phyloP scores from a whole-genome alignment of 2,113 vertebrate species.

The Strix uralensis region DNA sequence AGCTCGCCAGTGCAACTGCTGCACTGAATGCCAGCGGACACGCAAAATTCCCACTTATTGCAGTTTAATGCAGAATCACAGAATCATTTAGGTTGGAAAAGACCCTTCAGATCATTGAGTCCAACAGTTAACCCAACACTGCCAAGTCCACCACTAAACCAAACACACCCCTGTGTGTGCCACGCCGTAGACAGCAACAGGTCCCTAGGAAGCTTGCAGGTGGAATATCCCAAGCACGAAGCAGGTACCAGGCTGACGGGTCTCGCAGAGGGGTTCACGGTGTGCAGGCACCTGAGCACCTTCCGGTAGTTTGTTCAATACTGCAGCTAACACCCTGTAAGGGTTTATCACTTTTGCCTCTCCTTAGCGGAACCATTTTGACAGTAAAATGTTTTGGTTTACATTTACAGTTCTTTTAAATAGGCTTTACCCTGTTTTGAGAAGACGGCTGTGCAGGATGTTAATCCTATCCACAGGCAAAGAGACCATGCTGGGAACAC shows the following conservation, averaged over 20 bases:
- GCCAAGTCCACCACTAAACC: not conserved
- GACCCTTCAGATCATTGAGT: not conserved
- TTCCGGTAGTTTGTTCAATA: not conserved
- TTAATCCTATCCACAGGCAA: not conserved
- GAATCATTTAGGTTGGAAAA: not conserved
- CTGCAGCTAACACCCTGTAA: no score
- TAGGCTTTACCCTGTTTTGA: not conserved
- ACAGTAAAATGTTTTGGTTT: not conserved
- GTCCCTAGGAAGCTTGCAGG: not conserved
- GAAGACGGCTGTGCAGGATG: not conserved
- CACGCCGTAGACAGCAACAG: not conserved
- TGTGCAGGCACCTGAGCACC: not conserved
- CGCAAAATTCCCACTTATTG: not conserved
- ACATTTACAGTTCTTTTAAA: not conserved
- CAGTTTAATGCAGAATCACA: not conserved
- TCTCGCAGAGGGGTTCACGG: not conserved
- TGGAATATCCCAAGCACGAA: not conserved
- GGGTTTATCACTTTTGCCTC: not conserved
- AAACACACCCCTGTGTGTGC: accelerated
- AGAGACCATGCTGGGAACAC: not conserved
- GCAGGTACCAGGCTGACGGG: not conserved
- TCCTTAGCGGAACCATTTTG: not conserved
- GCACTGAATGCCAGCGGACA: not conserved
- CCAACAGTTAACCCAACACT: not conserved
- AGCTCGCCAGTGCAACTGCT: not conserved